A percentile compares a stretch with the other conserved stretches of the same genome.
phyloP scores from a whole-genome alignment of 2,888 invertebrate species.

The Lepidonotus clava region DNA sequence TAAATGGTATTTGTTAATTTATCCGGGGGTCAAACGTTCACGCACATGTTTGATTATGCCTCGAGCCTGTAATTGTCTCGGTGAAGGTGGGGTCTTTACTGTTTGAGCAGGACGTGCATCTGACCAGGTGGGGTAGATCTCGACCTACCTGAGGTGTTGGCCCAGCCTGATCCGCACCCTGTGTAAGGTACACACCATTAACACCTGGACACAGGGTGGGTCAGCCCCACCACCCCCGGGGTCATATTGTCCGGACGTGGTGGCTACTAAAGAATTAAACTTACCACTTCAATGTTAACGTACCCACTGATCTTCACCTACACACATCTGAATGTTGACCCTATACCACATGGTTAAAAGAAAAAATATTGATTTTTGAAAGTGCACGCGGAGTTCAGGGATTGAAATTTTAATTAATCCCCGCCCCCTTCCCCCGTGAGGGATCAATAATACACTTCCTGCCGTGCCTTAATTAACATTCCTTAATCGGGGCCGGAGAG shows the following conservation, averaged over 20 bases:
- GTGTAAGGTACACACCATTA: slow-evolving; percentile 1
- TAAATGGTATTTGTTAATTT: too few relatives aligned
- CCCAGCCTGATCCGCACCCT: background rate
- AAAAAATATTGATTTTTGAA: too few relatives aligned
- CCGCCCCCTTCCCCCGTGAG: background rate
- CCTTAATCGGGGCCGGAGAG: slow-evolving; percentile 12
- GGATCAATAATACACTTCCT: slow-evolving; percentile 37
- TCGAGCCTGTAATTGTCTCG: background rate
- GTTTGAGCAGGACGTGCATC: background rate
- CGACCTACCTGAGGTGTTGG: slow-evolving; percentile 14
- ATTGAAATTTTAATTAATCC: background rate
- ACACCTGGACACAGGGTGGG: slow-evolving; percentile 9
- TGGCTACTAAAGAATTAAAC: too few relatives aligned
- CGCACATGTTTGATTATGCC: too few relatives aligned
- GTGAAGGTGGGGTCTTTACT: background rate
- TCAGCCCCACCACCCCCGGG: background rate
- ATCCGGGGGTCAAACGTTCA: too few relatives aligned
- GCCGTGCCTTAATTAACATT: slow-evolving; percentile 42
- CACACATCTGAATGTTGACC: too few relatives aligned
- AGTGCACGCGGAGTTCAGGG: too few relatives aligned
- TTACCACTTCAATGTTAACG: too few relatives aligned
- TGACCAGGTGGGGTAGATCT: background rate
- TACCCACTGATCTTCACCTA: too few relatives aligned
- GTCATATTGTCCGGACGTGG: background rate
- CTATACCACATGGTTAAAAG: too few relatives aligned